These are phyloP conservation scores for Stercorarius parasiticus DNA, from an alignment of 2,113 vertebrate genomes.

Conservation along the genomic window DNA sequence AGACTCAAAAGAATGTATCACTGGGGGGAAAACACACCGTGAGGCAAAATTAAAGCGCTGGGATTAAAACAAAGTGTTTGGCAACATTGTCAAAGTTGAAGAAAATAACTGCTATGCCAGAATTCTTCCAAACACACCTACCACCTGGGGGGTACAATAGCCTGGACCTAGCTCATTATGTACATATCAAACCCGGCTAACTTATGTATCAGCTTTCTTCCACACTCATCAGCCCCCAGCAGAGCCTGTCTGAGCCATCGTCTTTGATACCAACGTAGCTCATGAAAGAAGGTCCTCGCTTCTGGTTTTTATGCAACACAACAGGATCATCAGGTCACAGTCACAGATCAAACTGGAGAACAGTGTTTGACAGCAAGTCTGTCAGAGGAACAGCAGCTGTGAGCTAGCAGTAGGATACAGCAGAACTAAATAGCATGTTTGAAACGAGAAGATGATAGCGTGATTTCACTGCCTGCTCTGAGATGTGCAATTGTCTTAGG, in stretches of 20 bases:
- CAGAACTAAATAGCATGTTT: fast-evolving
- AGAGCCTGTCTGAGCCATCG: neutral
- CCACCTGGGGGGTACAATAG: fast-evolving
- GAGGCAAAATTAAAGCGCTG: neutral
- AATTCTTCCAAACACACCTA: neutral
- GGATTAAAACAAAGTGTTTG: neutral
- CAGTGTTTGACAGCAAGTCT: neutral
- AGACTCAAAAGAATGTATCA: neutral
- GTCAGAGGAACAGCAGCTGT: neutral
- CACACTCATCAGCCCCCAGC: neutral
- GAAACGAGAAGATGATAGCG: fast-evolving
- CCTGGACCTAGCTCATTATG: fast-evolving
- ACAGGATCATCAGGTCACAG: neutral
- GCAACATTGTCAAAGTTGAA: neutral
- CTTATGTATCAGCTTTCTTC: neutral
- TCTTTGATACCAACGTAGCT: fast-evolving
- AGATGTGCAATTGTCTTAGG: fast-evolving
- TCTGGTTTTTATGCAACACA: neutral
- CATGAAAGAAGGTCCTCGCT: neutral
- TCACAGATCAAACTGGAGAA: neutral
- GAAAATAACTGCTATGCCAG: neutral
- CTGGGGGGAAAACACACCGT: neutral
- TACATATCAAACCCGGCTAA: neutral
- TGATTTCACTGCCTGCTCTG: neutral
- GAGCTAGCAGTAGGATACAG: neutral